Conservation (phyloP, 2,113 vertebrate species). For the Pachycephala philippinensis region DNA sequence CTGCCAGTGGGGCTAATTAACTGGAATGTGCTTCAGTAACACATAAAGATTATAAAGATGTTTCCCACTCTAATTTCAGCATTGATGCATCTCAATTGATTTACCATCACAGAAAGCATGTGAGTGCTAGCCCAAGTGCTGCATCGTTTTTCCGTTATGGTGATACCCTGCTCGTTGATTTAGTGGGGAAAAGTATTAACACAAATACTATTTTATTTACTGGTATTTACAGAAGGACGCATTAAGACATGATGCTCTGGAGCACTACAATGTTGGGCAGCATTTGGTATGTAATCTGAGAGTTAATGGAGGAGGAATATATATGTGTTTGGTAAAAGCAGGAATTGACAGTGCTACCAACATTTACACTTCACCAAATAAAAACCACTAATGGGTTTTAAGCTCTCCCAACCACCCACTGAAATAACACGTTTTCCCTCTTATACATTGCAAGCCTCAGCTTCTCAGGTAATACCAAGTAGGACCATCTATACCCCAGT, state of each 20-base stretch:
- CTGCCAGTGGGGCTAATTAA: neutral
- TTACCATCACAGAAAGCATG: neutral
- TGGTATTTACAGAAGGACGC: neutral
- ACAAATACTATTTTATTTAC: neutral
- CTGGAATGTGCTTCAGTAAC: neutral
- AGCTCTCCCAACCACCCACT: neutral
- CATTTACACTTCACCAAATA: neutral
- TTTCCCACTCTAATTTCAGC: neutral
- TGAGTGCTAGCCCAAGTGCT: neutral
- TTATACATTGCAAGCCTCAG: rapidly evolving
- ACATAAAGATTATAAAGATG: neutral
- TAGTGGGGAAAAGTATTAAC: neutral
- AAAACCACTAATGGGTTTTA: neutral
- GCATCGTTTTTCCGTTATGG: neutral
- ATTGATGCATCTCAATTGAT: neutral
- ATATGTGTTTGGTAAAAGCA: neutral
- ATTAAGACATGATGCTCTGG: neutral
- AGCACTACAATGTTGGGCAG: neutral
- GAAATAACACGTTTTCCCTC: neutral
- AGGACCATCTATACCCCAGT: neutral
- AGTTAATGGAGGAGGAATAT: neutral
- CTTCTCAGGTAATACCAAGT: neutral
- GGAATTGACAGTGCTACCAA: neutral
- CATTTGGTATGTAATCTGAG: neutral
- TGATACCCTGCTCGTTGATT: neutral